phyloP scores from a whole-genome alignment of 2,888 invertebrate species.

The Crioceris asparagi region DNA sequence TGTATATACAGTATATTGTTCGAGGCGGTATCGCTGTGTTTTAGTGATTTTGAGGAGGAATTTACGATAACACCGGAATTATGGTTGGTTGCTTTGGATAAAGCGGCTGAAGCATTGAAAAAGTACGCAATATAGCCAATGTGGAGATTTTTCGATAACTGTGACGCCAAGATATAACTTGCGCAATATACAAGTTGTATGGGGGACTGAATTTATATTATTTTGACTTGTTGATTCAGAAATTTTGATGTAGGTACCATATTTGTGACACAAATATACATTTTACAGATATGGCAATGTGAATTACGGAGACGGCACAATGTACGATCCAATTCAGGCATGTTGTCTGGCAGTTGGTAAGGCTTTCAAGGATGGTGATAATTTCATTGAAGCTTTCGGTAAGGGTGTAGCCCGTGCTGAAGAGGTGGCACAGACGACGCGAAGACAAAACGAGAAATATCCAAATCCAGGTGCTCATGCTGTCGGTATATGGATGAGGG shows the following conservation, averaged over 20 bases:
- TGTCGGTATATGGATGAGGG: constrained; percentile 48
- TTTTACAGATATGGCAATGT: constrained; percentile 49
- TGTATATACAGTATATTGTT: constrained; percentile 70
- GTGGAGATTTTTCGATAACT: background rate
- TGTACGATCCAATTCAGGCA: constrained; percentile 42
- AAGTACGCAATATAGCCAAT: constrained; percentile 20
- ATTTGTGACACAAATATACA: constrained; percentile 1
- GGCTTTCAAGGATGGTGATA: constrained; percentile 17
- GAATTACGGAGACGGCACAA: constrained; percentile 51
- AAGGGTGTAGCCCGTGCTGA: constrained; percentile 35
- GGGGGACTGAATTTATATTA: no score
- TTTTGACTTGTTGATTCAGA: no score
- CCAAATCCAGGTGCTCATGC: constrained; percentile 52
- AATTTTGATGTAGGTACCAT: constrained; percentile 1
- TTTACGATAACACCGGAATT: constrained; percentile 21
- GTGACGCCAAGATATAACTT: no score
- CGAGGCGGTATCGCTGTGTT: constrained; percentile 48
- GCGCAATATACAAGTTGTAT: no score
- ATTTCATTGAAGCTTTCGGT: constrained; percentile 32
- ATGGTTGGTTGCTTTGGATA: constrained; percentile 41
- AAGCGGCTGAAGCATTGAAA: constrained; percentile 42
- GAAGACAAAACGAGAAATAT: constrained; percentile 23
- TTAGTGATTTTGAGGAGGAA: constrained; percentile 32
- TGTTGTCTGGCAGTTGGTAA: constrained; percentile 25
- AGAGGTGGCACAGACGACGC: constrained; percentile 27